Evolutionary conservation across 1,140 invertebrate species (phyloP).

Genomic region (Atta cephalotes): DNA sequence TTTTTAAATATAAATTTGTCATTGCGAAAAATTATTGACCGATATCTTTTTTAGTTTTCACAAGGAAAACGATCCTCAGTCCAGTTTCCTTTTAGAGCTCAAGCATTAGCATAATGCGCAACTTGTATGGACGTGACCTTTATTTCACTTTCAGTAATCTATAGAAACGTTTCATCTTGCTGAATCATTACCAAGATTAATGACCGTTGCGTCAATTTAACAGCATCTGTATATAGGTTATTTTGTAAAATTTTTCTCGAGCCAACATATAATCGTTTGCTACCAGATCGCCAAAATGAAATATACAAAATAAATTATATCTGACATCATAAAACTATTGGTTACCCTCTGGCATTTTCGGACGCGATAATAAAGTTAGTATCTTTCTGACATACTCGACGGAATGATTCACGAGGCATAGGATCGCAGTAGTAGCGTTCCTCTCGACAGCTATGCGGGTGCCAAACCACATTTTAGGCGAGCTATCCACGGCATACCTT

Average conservation of each 20-base stretch:
- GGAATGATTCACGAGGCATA: slow-evolving; percentile 30
- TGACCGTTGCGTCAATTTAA: slow-evolving; percentile 2
- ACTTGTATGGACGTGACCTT: background rate
- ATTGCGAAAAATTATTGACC: background rate
- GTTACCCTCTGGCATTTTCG: background rate
- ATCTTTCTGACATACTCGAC: slow-evolving; percentile 11
- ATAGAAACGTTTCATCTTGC: background rate
- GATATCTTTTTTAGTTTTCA: background rate
- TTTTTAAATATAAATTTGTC: slow-evolving; percentile 3
- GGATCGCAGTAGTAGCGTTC: slow-evolving; percentile 59
- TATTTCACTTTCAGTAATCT: slow-evolving; percentile 4
- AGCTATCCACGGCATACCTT: slow-evolving; percentile 68
- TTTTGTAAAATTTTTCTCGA: background rate
- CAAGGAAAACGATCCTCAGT: background rate
- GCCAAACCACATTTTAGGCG: slow-evolving; percentile 76
- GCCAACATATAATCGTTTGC: background rate
- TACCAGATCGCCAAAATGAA: too few relatives aligned
- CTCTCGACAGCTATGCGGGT: slow-evolving; percentile 58
- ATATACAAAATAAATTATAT: background rate
- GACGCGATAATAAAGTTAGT: slow-evolving; percentile 23
- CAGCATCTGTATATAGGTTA: background rate
- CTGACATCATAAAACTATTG: background rate
- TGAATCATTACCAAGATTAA: slow-evolving; percentile 24
- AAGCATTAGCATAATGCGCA: slow-evolving; percentile 21
- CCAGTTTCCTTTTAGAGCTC: background rate